A percentile compares a stretch with the other conserved stretches of the same genome.
These are phyloP conservation scores for Abramis brama DNA, from an alignment of 2,113 vertebrate species.

Conservation along the genomic window DNA sequence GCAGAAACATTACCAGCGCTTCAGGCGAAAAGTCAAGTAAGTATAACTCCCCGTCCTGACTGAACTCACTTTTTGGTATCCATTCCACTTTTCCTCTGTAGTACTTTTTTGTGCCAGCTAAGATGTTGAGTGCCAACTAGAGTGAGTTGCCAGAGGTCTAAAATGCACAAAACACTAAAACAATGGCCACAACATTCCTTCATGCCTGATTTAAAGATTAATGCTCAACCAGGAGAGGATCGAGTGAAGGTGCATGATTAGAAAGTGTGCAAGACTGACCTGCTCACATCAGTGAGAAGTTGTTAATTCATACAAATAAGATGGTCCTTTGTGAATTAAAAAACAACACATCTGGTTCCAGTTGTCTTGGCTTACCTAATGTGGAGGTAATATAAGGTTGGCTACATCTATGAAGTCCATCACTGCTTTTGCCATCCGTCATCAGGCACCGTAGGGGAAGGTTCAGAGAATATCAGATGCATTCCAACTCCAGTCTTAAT, in stretches of 20 bases:
- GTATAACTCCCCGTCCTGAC: constrained; percentile 44
- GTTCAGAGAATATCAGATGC: constrained; percentile 55
- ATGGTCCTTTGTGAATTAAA: constrained; percentile 38
- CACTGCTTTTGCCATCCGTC: constrained; percentile 46
- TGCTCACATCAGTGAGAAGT: constrained; percentile 26
- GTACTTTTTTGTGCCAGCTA: constrained; percentile 36
- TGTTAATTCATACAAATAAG: constrained; percentile 43
- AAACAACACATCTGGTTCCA: constrained; percentile 53
- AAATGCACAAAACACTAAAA: constrained; percentile 2
- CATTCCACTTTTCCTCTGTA: constrained; percentile 20
- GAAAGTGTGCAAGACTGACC: neutral
- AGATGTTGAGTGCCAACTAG: constrained; percentile 33
- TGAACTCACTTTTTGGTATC: constrained; percentile 44
- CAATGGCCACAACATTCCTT: constrained; percentile 18
- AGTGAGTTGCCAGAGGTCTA: constrained; percentile 24
- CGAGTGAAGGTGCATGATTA: neutral
- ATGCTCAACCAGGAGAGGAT: constrained; percentile 18
- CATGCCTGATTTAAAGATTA: constrained; percentile 21
- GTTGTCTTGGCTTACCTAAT: constrained; percentile 52
- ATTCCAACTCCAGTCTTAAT: constrained; percentile 65
- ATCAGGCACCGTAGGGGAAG: constrained; percentile 37
- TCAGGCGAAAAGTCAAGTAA: constrained; percentile 47
- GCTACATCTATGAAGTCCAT: constrained; percentile 54
- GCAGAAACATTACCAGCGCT: constrained; percentile 53
- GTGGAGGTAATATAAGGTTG: constrained; percentile 35